Evolutionary conservation across 1,140 invertebrate species (phyloP).

Genomic region (Hypothenemus hampei): DNA sequence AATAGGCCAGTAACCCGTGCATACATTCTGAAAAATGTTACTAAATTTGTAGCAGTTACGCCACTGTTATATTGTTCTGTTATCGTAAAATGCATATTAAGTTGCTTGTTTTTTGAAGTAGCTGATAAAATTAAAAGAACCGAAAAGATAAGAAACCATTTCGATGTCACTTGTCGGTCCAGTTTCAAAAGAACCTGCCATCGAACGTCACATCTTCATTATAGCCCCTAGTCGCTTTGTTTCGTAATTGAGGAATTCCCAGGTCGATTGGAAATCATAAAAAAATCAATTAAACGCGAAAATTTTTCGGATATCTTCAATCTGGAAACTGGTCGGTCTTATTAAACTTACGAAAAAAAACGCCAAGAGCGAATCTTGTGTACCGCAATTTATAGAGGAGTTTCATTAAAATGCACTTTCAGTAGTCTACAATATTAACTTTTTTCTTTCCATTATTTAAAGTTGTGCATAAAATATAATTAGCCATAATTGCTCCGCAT

Average conservation of each 20-base stretch:
- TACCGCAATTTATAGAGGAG: too few species aligned
- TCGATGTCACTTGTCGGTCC: constrained; percentile 7
- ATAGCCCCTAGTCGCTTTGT: neutral
- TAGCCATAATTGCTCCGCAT: constrained; percentile 24
- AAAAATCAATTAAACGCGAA: too few species aligned
- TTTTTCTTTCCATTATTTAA: constrained; percentile 28
- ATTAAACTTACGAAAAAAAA: too few species aligned
- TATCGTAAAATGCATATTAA: constrained; percentile 13
- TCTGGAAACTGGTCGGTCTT: too few species aligned
- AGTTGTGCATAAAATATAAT: constrained; percentile 27
- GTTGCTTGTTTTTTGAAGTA: constrained; percentile 14
- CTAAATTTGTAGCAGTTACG: too few species aligned
- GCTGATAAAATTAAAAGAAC: constrained; percentile 11
- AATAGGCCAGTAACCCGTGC: too few species aligned
- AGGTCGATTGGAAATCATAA: too few species aligned
- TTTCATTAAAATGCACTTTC: constrained; percentile 19
- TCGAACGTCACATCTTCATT: constrained; percentile 3
- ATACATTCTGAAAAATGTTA: too few species aligned
- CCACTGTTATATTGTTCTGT: constrained; percentile 2
- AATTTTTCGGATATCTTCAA: too few species aligned
- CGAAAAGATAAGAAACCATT: constrained; percentile 10
- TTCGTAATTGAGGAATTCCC: neutral
- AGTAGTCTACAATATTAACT: constrained; percentile 6
- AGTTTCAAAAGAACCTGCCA: constrained; percentile 11
- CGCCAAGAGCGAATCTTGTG: too few species aligned